A percentile compares a stretch with the other conserved stretches of the same genome.
Evolutionary conservation across 2,113 vertebrate genomes (phyloP).

Genomic region (Carassius gibelio): DNA sequence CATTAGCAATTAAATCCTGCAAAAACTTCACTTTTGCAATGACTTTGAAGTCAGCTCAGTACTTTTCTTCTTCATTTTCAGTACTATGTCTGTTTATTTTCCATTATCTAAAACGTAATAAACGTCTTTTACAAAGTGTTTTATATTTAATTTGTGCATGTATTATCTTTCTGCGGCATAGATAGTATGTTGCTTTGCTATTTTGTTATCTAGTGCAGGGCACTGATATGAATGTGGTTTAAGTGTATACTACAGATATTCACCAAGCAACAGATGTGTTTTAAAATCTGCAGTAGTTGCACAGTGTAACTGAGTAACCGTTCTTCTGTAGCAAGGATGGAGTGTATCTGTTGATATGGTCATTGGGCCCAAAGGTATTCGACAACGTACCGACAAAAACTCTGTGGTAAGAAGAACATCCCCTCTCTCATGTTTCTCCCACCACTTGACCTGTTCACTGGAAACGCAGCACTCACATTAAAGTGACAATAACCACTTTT

Average conservation of each 20-base stretch:
- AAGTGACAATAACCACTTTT: background rate
- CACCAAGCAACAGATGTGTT: background rate
- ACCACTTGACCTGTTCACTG: background rate
- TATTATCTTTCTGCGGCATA: background rate
- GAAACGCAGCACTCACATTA: background rate
- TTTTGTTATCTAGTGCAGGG: background rate
- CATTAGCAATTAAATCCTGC: background rate
- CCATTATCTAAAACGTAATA: background rate
- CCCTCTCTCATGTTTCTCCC: background rate
- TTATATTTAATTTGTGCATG: background rate
- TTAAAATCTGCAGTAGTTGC: background rate
- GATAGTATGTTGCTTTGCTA: background rate
- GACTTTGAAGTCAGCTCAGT: background rate
- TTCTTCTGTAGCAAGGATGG: conserved; percentile 83
- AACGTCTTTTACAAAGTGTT: background rate
- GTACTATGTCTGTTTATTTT: background rate
- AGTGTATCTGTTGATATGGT: conserved; percentile 88
- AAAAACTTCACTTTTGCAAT: background rate
- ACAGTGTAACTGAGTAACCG: background rate
- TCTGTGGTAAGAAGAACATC: conserved; percentile 73
- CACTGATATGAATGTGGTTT: background rate
- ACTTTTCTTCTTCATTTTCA: background rate
- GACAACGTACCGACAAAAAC: conserved; percentile 84
- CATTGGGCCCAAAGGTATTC: conserved; percentile 88
- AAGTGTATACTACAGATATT: background rate